phyloP scores from a whole-genome alignment of 2,113 vertebrate genomes.

The Hemichromis elongatus region DNA sequence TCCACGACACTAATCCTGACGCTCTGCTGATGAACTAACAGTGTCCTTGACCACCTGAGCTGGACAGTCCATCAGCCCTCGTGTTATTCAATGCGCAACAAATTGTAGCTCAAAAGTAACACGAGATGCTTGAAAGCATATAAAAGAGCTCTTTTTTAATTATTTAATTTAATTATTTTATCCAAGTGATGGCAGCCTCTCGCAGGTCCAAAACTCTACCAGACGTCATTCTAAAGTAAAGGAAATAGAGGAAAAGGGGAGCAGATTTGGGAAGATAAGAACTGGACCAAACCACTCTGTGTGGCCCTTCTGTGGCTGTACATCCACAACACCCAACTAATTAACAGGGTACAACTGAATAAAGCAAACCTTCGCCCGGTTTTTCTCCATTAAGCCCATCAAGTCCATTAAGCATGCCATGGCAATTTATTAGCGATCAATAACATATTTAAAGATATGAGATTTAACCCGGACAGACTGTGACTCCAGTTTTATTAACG shows the following conservation, averaged over 20 bases:
- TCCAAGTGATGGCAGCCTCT: rapidly evolving
- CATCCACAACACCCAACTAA: background rate
- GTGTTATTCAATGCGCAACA: background rate
- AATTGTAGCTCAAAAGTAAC: background rate
- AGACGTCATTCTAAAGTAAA: background rate
- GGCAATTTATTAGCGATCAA: conserved; percentile 24
- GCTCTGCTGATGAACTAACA: background rate
- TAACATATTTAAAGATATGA: conserved; percentile 26
- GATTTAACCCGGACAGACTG: background rate
- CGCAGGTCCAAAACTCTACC: background rate
- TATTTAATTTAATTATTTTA: background rate
- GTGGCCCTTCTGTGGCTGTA: background rate
- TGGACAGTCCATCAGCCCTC: background rate
- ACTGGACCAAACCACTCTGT: background rate
- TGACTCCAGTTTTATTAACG: conserved; percentile 10
- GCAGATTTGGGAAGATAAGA: background rate
- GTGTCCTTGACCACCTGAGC: background rate
- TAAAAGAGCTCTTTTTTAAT: background rate
- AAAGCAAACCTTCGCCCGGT: background rate
- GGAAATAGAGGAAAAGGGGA: background rate
- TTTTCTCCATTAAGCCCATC: no score
- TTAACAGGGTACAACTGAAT: conserved; percentile 2
- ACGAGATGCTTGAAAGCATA: background rate
- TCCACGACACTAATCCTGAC: conserved; percentile 2
- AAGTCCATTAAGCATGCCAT: conserved; percentile 1